Base-by-base conservation (phyloP, 2,797 vertebrate species). In the Eupleurogrammus muticus region DNA sequence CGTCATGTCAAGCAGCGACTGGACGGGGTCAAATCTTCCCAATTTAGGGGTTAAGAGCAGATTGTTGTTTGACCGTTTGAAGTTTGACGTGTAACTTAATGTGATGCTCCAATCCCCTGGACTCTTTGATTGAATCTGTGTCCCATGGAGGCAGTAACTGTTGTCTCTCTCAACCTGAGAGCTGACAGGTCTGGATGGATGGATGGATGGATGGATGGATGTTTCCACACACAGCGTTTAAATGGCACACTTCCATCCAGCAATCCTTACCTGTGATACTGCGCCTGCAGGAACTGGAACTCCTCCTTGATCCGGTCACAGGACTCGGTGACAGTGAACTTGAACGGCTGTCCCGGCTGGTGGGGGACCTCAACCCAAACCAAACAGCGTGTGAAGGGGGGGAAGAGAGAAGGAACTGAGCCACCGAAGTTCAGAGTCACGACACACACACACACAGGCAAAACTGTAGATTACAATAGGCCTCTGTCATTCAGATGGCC, bases 291-390 rank as follows among this genome's bases (percentile, higher is more conserved):
- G 90, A 98, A 97, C 94, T 98, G 96, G 94, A 97, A 98, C 94
- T 98, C 97, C 92, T 98, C 97, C 92, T 98, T 98, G 93, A 98
- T 98, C 90, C 97, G 94, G 93, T 97, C 97, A 87, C 96, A 97
- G 90, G 97, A 97, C 91, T 98, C 97, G 68, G 95, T 96, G 92
- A 97, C 96, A 68, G 97, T 97, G 91, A 98, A 98, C 95, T 97
- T 97, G 92, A 97, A 96, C 82, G 96, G 96, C 86, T 98, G 96
- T 82, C 96, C 96, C 87, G 96, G 96, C 95, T 97, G 97, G 88
- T 96, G 96, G 61, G 96, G 95, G 84, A 96, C 95, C 96, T 97
- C 93, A 79, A 92, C 46, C 71, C 76, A 49, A 82, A 78, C 73
- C 85, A 79, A 16, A 38, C 14, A 66, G 55, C 70, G 64, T 77